Evolutionary conservation across 2,888 invertebrate species (phyloP), one percentile per base, ranked within the genome.

Genomic region (Polydesmus complanatus): DNA sequence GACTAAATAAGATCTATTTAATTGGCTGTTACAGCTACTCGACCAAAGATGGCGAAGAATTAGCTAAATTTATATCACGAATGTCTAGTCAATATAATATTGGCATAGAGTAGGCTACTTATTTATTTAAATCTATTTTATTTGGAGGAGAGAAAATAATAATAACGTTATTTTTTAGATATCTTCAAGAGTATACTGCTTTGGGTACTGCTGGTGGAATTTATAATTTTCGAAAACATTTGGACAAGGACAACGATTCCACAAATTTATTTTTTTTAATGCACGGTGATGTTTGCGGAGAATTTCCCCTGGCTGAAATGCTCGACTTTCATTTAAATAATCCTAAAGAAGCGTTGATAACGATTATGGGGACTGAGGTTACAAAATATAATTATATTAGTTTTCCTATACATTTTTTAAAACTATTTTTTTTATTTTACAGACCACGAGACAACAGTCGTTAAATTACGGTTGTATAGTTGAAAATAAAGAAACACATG

Each of bases 241-340:
- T 97, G 65, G 79, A 91, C 37, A 84, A 85, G 1, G 80, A 95
- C 3, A 86, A 84, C 71, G 37, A 37, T 37, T 8, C 14, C 14
- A 91, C 94, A 0, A 81, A 86, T 53, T 87, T 86, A 0, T 92
- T 97, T 74, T 95, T 97, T 73, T 82, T 98, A 3, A 81, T 98
- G 69, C 98, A 98, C 71, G 95, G 96, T 1, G 97, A 97, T 76
- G 94, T 97, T 0, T 97, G 97, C 72, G 89, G 94, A 0, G 93
- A 98, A 74, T 95, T 98, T 73, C 94, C 95, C 0, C 75, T 96
- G 18, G 79, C 81, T 65, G 87, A 92, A 65, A 81, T 98, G 72
- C 81, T 86, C 68, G 74, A 81, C 27, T 89, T 88, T 71, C 91
- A 93, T 70, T 64, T 66, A 23, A 58, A 62, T 14, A 49, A 54